These are phyloP conservation scores for Balanococcus diminutus DNA, from an alignment of 2,888 invertebrate species.

Conservation along the genomic window DNA sequence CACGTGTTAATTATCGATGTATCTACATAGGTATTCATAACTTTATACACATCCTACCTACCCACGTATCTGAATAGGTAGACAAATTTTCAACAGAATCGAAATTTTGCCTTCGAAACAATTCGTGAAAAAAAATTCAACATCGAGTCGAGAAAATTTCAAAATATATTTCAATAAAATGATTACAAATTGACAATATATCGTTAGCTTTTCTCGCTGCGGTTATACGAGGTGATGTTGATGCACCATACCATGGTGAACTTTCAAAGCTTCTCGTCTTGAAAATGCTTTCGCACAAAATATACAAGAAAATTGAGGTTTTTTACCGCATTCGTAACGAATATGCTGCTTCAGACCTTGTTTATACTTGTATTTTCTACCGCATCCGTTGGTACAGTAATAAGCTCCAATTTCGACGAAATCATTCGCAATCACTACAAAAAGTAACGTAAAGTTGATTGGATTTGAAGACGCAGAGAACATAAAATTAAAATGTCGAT, in stretches of 20 bases:
- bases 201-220: too few relatives aligned
- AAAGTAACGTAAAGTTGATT: not conserved
- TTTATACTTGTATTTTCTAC: conserved; percentile 70
- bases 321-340: conserved; percentile 64
- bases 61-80: too few relatives aligned
- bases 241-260: conserved; percentile 55
- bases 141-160: too few relatives aligned
- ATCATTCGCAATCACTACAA: conserved; percentile 55
- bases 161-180: not conserved
- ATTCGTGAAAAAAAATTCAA: not conserved
- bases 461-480: too few relatives aligned
- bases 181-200: too few relatives aligned
- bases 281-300: conserved; percentile 67
- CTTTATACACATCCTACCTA: not conserved
- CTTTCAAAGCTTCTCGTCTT: conserved; percentile 56
- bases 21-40: not conserved
- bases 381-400: conserved; percentile 44
- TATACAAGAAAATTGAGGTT: conserved; percentile 73
- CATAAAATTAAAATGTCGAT: too few relatives aligned
- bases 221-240: not conserved
- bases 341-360: conserved; percentile 60
- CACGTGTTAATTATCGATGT: not conserved
- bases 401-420: conserved; percentile 56
- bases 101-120: not conserved
- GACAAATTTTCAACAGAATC: too few relatives aligned